Conservation (phyloP, 2,888 invertebrate genomes). For the Drosophila paracracens region DNA sequence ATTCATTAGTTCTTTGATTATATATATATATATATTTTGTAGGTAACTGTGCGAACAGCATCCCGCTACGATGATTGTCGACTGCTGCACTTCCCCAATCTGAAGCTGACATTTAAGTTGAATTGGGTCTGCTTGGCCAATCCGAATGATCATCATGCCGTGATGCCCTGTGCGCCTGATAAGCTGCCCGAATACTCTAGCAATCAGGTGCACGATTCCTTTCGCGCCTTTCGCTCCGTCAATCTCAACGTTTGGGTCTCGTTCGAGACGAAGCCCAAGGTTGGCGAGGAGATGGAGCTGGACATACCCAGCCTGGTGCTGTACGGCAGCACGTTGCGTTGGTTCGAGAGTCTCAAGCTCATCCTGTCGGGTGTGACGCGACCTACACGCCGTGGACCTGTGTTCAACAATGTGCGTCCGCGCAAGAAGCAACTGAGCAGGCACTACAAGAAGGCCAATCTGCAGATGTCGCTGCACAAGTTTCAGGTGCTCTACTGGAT, state of each 20-base stretch:
- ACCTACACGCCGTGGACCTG: conserved; percentile 95
- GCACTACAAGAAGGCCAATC: conserved; percentile 94
- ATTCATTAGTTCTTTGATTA: neutral
- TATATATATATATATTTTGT: neutral
- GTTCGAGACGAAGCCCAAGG: conserved; percentile 90
- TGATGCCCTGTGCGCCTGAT: conserved; percentile 97
- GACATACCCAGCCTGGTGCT: conserved; percentile 91
- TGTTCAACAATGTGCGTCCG: conserved; percentile 93
- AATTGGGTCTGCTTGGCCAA: conserved; percentile 97
- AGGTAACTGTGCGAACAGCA: conserved; percentile 94
- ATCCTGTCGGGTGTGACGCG: conserved; percentile 96
- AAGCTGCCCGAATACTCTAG: conserved; percentile 98
- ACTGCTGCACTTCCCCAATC: conserved; percentile 94
- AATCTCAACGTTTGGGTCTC: conserved; percentile 92
- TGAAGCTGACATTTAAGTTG: conserved; percentile 93
- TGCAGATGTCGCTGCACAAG: conserved; percentile 94
- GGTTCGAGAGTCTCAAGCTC: conserved; percentile 98
- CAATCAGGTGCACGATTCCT: conserved; percentile 98
- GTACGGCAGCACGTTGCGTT: conserved; percentile 96
- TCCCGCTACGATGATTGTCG: conserved; percentile 99
- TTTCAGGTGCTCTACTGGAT: conserved; percentile 95
- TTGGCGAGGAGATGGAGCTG: conserved; percentile 85
- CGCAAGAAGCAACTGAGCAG: conserved; percentile 96
- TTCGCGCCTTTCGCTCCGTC: conserved; percentile 96
- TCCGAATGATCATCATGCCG: conserved; percentile 97